Evolutionary conservation across 1,140 invertebrate genomes (phyloP).

Genomic region (Rhopalosiphum maidis): DNA sequence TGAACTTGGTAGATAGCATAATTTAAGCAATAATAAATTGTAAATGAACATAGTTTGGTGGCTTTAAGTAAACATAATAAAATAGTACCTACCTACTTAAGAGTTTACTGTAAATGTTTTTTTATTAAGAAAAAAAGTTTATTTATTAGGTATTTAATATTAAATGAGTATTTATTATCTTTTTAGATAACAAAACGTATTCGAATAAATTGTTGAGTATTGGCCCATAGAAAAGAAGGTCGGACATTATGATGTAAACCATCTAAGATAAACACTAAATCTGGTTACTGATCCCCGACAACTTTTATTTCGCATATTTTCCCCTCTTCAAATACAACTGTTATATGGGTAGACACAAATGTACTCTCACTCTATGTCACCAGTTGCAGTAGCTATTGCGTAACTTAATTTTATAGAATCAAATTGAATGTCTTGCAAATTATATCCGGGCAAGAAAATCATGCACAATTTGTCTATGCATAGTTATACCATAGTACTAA

Average conservation of each 20-base stretch:
- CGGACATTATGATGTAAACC: slow-evolving; percentile 30
- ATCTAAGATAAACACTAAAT: not conserved
- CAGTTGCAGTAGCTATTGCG: slow-evolving; percentile 12
- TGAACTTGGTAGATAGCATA: not conserved
- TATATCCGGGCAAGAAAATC: slow-evolving; percentile 35
- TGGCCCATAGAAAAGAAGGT: not conserved
- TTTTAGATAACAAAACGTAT: slow-evolving; percentile 1
- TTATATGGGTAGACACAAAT: not conserved
- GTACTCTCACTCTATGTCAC: not conserved
- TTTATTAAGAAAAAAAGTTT: not conserved
- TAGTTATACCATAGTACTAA: not conserved
- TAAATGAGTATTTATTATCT: not conserved
- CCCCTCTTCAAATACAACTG: not conserved
- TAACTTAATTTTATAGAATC: not conserved
- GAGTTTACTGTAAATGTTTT: not conserved
- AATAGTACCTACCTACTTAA: not conserved
- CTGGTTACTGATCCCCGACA: slow-evolving; percentile 32
- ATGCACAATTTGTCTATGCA: not conserved
- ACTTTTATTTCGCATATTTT: slow-evolving; percentile 36
- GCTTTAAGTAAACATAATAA: not conserved
- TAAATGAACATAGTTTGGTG: not conserved
- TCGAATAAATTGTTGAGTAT: not conserved
- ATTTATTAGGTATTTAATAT: not conserved
- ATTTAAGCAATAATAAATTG: not conserved
- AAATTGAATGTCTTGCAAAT: slow-evolving; percentile 18